Conservation (phyloP, 1,140 invertebrate genomes). For the Drosophila melanica region DNA sequence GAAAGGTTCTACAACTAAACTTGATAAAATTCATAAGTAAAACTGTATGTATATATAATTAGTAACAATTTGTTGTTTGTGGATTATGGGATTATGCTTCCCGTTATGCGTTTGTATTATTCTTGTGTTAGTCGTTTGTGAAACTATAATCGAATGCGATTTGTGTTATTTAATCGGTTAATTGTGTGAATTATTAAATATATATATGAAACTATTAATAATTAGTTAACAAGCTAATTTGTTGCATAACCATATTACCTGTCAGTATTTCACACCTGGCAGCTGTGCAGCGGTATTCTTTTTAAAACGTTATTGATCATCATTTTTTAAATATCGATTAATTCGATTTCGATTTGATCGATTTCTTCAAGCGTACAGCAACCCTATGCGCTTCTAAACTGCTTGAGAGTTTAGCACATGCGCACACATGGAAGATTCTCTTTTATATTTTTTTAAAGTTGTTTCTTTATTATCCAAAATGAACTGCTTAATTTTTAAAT, state of each 20-base stretch:
- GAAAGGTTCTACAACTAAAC: conserved; percentile 8
- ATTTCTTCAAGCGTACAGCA: neutral
- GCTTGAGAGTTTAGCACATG: neutral
- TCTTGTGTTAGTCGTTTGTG: conserved; percentile 22
- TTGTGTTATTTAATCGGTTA: conserved; percentile 18
- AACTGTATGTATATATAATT: conserved; percentile 1
- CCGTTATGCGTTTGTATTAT: conserved; percentile 6
- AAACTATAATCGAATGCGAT: conserved; percentile 29
- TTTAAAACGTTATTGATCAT: conserved; percentile 8
- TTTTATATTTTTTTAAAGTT: conserved; percentile 60
- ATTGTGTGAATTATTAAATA: conserved; percentile 17
- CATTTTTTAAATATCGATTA: conserved; percentile 1
- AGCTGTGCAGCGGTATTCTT: conserved; percentile 23
- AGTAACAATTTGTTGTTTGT: conserved; percentile 14
- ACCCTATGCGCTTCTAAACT: neutral
- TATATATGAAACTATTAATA: conserved; percentile 22
- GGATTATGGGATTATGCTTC: neutral
- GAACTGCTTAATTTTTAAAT: conserved; percentile 62
- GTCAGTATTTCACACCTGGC: conserved; percentile 29
- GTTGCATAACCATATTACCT: conserved; percentile 50
- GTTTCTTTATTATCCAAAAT: conserved; percentile 75
- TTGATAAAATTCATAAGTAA: conserved; percentile 8
- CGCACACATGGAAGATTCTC: conserved; percentile 30
- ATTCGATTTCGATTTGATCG: conserved; percentile 14
- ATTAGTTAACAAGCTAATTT: conserved; percentile 32